phyloP scores from a whole-genome alignment of 2,113 vertebrate species.

The Pipa parva region DNA sequence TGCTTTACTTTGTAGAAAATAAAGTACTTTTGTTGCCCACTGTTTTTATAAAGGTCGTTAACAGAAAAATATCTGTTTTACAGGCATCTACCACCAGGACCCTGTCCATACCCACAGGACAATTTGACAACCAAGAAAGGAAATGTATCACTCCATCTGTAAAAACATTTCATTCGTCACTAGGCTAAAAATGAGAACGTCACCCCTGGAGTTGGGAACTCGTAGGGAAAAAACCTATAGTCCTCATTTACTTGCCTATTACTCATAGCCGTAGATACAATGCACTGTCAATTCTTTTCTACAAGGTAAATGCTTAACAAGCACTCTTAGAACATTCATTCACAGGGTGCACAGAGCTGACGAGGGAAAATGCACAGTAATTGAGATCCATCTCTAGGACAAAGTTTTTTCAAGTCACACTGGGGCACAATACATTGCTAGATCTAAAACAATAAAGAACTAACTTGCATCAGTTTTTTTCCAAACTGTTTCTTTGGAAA shows the following conservation, averaged over 20 bases:
- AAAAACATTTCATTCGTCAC: conserved; percentile 9
- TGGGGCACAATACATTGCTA: too few species aligned
- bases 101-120: not conserved
- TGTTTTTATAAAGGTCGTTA: not conserved
- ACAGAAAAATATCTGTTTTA: not conserved
- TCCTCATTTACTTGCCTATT: conserved; percentile 16
- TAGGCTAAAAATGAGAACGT: conserved; percentile 26
- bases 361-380: not conserved
- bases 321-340: not conserved
- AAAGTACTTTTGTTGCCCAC: not conserved
- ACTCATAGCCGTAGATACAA: not conserved
- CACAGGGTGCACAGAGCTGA: not conserved
- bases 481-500: too few species aligned
- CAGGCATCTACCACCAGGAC: not conserved
- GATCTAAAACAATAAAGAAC: too few species aligned
- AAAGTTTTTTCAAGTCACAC: too few species aligned
- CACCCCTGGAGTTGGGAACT: conserved; percentile 3
- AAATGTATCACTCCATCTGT: not conserved
- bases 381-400: not conserved
- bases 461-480: too few species aligned
- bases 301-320: conserved; percentile 7
- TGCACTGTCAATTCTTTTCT: not conserved
- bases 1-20: not conserved
- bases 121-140: not conserved
- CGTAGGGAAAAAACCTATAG: not conserved